Conservation (phyloP, 2,113 vertebrate genomes). For the human region DNA sequence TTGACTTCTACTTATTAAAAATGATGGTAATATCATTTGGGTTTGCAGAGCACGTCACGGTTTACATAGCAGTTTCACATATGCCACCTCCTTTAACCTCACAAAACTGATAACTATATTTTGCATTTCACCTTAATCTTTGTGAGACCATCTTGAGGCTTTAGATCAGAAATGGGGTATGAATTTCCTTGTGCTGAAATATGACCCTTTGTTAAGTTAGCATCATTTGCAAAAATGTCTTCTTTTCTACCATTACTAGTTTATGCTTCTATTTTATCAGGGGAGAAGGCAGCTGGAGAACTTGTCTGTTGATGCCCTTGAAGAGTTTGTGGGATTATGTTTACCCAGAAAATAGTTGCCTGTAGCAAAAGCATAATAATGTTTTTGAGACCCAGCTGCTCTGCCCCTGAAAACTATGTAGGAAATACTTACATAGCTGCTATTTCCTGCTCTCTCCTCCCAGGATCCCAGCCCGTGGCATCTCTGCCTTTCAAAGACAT, state of each 20-base stretch:
- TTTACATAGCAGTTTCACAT: neutral
- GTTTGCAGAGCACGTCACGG: neutral
- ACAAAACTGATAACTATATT: neutral
- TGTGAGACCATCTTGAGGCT: neutral
- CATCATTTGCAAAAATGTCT: neutral
- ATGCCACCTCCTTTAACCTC: neutral
- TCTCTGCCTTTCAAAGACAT: neutral
- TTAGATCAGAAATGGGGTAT: neutral
- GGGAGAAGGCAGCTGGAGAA: neutral
- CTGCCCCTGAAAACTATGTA: neutral
- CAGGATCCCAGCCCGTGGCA: neutral
- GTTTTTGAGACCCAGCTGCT: neutral
- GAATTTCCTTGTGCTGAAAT: neutral
- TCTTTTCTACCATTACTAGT: neutral
- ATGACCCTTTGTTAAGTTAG: neutral
- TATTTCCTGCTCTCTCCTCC: neutral
- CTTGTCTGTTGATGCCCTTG: neutral
- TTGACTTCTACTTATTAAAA: neutral
- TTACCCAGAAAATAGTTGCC: neutral
- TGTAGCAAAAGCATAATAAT: constrained; percentile 19
- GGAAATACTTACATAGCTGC: neutral
- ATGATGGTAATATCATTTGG: neutral
- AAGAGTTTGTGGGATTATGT: neutral
- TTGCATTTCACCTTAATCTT: neutral
- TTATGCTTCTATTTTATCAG: neutral